Percentiles rank a stretch among this genome's conserved stretches.
Conservation (phyloP, 2,888 invertebrate species). For the Ormyrus thymus region DNA sequence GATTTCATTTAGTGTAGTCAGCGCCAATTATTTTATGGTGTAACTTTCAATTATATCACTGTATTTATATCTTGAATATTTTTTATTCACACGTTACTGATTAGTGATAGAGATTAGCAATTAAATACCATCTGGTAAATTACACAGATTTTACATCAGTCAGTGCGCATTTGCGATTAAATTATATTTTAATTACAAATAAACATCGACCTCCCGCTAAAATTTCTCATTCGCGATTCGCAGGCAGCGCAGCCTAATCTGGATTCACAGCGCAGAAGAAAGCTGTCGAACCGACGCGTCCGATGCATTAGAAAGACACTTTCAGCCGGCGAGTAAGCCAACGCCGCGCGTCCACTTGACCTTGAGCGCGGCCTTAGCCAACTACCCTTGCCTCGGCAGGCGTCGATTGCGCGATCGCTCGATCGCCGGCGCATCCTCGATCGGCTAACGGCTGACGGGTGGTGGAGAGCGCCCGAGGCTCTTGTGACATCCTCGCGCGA, state of each 20-base stretch:
- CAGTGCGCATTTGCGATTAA: too few relatives aligned
- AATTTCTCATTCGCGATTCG: not conserved
- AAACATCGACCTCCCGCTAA: too few relatives aligned
- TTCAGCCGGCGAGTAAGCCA: constrained; percentile 1
- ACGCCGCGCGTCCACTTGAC: constrained; percentile 42
- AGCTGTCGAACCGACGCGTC: not conserved
- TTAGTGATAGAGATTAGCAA: too few relatives aligned
- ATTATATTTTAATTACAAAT: too few relatives aligned
- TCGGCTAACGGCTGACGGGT: constrained; percentile 30
- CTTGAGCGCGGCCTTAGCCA: constrained; percentile 60
- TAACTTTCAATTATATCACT: too few relatives aligned
- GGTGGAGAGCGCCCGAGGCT: constrained; percentile 59
- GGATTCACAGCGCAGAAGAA: not conserved
- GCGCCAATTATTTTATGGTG: too few relatives aligned
- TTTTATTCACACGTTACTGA: too few relatives aligned
- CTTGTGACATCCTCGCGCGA: constrained; percentile 65
- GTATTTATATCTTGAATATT: too few relatives aligned
- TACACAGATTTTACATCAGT: too few relatives aligned
- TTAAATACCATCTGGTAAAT: too few relatives aligned
- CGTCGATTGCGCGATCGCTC: constrained; percentile 26
- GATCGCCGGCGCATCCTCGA: constrained; percentile 34
- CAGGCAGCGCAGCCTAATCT: not conserved
- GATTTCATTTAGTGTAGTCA: too few relatives aligned
- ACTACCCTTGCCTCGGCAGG: constrained; percentile 60
- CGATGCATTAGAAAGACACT: not conserved